phyloP scores from a whole-genome alignment of 2,888 invertebrate species.

The Uropetala carovei region DNA sequence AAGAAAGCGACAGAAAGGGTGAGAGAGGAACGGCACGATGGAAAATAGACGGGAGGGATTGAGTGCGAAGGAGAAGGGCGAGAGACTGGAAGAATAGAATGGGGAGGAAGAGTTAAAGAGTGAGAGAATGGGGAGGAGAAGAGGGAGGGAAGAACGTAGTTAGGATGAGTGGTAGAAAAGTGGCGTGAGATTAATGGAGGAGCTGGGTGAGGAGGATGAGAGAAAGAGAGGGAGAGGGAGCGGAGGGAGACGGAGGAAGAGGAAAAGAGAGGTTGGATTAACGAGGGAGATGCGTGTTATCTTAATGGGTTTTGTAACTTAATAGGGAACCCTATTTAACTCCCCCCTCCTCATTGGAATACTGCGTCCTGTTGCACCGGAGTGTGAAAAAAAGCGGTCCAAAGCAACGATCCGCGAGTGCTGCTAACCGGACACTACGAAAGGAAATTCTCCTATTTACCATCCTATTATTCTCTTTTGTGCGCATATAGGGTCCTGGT shows the following conservation, averaged over 20 bases:
- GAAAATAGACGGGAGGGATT: background rate
- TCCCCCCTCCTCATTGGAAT: background rate
- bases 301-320: background rate
- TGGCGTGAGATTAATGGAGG: conserved; percentile 10
- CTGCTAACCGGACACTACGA: too few species aligned
- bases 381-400: background rate
- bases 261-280: background rate
- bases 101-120: background rate
- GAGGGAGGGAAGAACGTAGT: background rate
- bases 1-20: background rate
- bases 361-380: background rate
- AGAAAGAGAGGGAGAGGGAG: background rate
- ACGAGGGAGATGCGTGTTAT: background rate
- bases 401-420: background rate
- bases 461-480: background rate
- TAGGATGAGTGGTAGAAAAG: background rate
- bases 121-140: background rate
- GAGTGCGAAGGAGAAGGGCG: background rate
- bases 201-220: background rate
- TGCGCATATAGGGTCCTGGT: background rate
- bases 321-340: conserved; percentile 14
- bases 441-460: background rate
- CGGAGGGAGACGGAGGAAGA: background rate
- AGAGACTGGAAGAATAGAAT: background rate
- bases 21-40: background rate